Base-by-base conservation (phyloP, 2,888 invertebrate genomes). In the Oscheius sp. region DNA sequence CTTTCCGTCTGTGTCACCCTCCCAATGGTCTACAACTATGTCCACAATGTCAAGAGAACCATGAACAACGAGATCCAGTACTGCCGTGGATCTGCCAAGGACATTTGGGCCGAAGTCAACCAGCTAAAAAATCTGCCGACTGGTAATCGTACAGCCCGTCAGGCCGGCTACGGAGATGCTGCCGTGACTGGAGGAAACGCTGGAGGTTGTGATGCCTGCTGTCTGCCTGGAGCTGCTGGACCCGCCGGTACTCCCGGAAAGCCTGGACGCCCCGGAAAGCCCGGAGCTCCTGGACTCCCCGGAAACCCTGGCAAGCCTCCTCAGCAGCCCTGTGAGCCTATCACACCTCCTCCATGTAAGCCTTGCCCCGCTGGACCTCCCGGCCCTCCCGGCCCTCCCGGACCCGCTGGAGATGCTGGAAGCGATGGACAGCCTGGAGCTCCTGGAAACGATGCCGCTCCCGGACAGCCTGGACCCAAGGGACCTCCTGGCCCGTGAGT, bases 1-100 rank as follows among this genome's bases (percentile, higher is more conserved):
- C 76, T 82, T 21, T 79, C 82, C 60, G 81, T 81, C 35, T 81
- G 81, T 55, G 81, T 81, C 48, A 86, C 87, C 13, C 81, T 87
- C 42, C 87, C 87, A 10, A 87, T 87, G 87, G 87, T 87, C 37
- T 88, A 87, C 86, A 87, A 87, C 84, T 87, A 87, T 76, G 87
- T 87, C 50, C 84, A 85, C 72, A 84, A 87, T 65, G 87, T 87
- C 58, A 85, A 86, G 75, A 74, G 82, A 7, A 80, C 84, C 70
- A 88, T 88, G 86, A 86, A 86, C 78, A 84, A 80, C 71, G 87
- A 87, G 75, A 84, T 87, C 79, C 78, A 78, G 71, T 87, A 85
- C 81, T 87, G 87, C 82, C 86, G 86, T 73, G 85, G 80, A 53
- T 70, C 75, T 47, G n/a, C 21, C 33, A 33, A 42, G 11, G n/a